Conservation (phyloP, 2,113 vertebrate genomes). For the Promerops cafer region DNA sequence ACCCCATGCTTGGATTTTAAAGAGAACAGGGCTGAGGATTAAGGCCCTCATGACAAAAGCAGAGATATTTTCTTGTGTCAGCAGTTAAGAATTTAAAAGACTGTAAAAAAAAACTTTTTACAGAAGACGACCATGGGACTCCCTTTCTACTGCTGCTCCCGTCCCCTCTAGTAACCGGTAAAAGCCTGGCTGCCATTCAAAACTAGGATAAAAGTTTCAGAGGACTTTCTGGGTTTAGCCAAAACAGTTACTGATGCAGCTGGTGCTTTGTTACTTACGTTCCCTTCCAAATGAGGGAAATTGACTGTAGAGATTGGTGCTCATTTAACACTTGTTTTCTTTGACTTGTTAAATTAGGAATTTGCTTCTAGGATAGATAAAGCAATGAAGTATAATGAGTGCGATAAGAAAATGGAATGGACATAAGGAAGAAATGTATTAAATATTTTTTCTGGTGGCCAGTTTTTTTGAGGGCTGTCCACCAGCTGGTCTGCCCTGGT, state of each 20-base stretch:
- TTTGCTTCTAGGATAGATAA: background rate
- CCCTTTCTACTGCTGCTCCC: rapidly evolving
- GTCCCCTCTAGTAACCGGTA: rapidly evolving
- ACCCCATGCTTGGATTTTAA: background rate
- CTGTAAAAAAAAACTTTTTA: background rate
- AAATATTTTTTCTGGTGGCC: background rate
- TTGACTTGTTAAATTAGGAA: background rate
- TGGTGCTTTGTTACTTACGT: background rate
- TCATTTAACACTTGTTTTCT: background rate
- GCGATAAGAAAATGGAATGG: background rate
- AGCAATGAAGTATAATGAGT: background rate
- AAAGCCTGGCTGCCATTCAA: background rate
- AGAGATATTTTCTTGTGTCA: background rate
- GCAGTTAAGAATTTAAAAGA: background rate
- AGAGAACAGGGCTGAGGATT: background rate
- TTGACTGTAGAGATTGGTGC: background rate
- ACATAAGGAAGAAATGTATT: background rate
- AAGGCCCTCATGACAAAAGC: background rate
- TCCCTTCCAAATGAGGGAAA: background rate
- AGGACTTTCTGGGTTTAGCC: background rate
- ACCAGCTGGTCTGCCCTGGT: background rate
- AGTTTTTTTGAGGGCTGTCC: background rate
- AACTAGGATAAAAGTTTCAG: background rate
- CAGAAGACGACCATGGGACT: rapidly evolving
- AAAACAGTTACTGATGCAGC: background rate